Evolutionary conservation across 2,888 invertebrate species (phyloP), one percentile per base, ranked within the genome.

Genomic region (Drosophila putrida): DNA sequence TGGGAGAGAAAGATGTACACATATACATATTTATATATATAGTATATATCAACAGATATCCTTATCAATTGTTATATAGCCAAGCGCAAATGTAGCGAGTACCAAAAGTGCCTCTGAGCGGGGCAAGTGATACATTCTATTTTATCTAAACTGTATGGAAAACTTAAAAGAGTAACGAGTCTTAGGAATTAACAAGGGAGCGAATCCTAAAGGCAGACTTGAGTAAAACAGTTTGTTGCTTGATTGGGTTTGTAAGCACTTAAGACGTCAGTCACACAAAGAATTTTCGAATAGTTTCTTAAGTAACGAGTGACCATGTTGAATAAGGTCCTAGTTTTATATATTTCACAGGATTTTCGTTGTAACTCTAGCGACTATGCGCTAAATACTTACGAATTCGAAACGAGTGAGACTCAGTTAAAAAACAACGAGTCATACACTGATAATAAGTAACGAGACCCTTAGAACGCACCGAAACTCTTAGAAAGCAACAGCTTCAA

Each of bases 61-160:
- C 11, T 43, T 64, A 60, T 43, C 27, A 69, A 59, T 58, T 47
- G 47, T 51, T 20, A 20, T 77, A 43, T 9, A 79, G 67, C 71
- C 71, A 86, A 81, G 77, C 79, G 72, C 76, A 79, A 82, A 71
- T 64, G 59, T 59, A 62, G 51, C 59, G 54, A 53, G 64, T 69
- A 44, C 63, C 76, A 79, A 81, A 70, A 35, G 43, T 31, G 15
- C 11, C 28, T 31, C 31, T 25, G 4, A 11, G 13, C 13, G 31
- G 13, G 36, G 13, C 35, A 20, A 39, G n/a, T n/a, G 38, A 36
- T 39, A 0, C 4, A 28, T n/a, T 41, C 25, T 1, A 4, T 0
- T 55, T n/a, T 55, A n/a, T 10, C 36, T 46, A 20, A 36, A 44
- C 28, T 38, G 11, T 41, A 11, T 10, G 43, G 13, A 9, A 36